Evolutionary conservation across 2,113 vertebrate species (phyloP), one percentile per base, ranked within the genome.

Genomic region (Triplophysa tibetana): DNA sequence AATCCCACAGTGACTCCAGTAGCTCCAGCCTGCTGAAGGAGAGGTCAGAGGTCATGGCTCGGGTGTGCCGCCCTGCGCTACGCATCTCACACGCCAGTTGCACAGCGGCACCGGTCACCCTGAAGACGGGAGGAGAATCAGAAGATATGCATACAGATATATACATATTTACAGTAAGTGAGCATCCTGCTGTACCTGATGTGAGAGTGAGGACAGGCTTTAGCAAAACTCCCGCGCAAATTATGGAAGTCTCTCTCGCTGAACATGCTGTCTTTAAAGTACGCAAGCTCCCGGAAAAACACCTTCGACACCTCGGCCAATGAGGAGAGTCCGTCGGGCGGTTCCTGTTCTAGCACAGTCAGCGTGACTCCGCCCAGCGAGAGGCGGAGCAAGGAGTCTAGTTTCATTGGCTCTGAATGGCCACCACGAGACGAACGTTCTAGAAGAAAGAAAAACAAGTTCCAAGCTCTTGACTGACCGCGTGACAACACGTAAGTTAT

Each of bases 1-100:
- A 78, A 29, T 92, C 90, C 94, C 94, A 95, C 33, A 97, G 87
- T 73, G 94, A 95, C 87, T 97, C 96, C 23, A 97, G 87, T 84
- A 96, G 88, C 82, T 97, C 96, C 76, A 97, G 90, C 81, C 93
- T 92, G 83, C 96, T 95, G 10, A 95, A 95, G 85, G 89, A 93
- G 48, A 94, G 75, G n/a, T 96, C 95, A 0, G 92, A 91, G 77
- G 90, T 93, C 84, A 91, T 78, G 0, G 91, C 84, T 29, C 90
- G 90, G 61, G 67, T 84, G 78, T 86, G 82, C 9, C 85, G 73
- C 8, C 91, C 89, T 0, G 91, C 86, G 8, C 92, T 93, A 4
- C 90, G 89, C 86, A 94, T 93, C 86, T 97, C 95, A 85, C 92
- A 95, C 13, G 89, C 86, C 48, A 97, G 86, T 88, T 96, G 96